Evolutionary conservation across 2,113 vertebrate species (phyloP), one percentile per base, ranked within the genome.

Genomic region (Polypterus bichir): DNA sequence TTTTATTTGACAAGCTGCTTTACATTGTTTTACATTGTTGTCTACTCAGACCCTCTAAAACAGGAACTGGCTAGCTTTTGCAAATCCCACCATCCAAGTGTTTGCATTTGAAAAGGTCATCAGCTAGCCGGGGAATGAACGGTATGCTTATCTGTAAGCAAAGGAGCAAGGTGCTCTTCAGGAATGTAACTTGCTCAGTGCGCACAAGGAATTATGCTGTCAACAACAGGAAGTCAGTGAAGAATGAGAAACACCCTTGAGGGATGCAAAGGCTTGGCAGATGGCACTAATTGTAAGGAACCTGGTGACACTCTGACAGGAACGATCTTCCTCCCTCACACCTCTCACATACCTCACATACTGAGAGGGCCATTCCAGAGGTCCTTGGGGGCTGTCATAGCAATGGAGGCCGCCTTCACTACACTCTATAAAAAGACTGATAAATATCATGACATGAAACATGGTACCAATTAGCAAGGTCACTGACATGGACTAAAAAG

Each of bases 211-310:
- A 87, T 81, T 80, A 66, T 76, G 73, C 83, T 90, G 86, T 92
- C 88, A 89, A 76, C 75, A 70, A 80, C 86, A 89, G 89, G 88
- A 91, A 88, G 81, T 84, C 71, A 79, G 76, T 87, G 85, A 79
- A 81, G 79, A 79, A 84, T 65, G 83, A 81, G 73, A 64, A 51
- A 68, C 74, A 69, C 78, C 79, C 70, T 72, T 73, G 77, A 57
- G 77, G 82, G 82, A 83, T 78, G 62, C 68, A 73, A 73, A 76
- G 66, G 73, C 72, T 69, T 76, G 81, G 78, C 85, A 86, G 86
- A 85, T 84, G 85, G 79, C 80, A 86, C 74, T 82, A 77, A 85
- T 83, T 85, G 80, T 82, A 76, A 82, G 69, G 77, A 79, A 82
- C 68, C 52, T 73, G 75, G 76, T 83, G 85, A 86, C 80, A 80